Evolutionary conservation across 2,797 vertebrate genomes (phyloP).

Genomic region (Danio aesculapii): DNA sequence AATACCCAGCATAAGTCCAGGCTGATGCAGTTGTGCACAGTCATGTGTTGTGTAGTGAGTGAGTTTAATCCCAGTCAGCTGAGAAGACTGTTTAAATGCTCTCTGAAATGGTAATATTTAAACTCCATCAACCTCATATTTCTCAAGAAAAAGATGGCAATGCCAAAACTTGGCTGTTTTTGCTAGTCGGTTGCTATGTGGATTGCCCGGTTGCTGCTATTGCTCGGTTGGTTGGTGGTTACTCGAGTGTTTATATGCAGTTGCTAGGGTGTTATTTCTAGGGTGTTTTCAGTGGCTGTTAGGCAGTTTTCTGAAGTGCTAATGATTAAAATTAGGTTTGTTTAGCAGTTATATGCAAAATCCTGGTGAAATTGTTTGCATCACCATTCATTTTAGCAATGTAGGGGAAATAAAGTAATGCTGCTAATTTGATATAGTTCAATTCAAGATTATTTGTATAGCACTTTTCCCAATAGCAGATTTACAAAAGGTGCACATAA

Average conservation of each 20-base stretch:
- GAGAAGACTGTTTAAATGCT: conserved; percentile 57
- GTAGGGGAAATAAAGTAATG: background rate
- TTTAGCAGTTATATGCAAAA: background rate
- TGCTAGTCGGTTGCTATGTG: background rate
- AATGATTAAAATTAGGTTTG: background rate
- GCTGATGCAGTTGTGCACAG: conserved; percentile 4
- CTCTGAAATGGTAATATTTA: background rate
- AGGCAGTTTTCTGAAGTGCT: background rate
- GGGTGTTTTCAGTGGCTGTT: background rate
- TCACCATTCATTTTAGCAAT: no score
- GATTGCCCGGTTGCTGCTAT: no score
- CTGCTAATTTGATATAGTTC: no score
- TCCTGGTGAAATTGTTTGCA: no score
- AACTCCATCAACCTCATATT: background rate
- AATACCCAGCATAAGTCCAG: conserved; percentile 10
- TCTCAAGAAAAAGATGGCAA: background rate
- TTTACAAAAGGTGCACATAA: no score
- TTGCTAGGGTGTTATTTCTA: background rate
- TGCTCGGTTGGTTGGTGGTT: background rate
- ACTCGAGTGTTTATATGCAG: background rate
- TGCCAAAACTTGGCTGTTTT: background rate
- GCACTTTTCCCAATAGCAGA: no score
- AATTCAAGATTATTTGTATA: no score
- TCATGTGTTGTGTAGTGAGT: conserved; percentile 49
- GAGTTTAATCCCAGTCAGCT: conserved; percentile 70